Evolutionary conservation across 2,113 vertebrate genomes (phyloP), one percentile per base, ranked within the genome.

Genomic region (Conger conger): DNA sequence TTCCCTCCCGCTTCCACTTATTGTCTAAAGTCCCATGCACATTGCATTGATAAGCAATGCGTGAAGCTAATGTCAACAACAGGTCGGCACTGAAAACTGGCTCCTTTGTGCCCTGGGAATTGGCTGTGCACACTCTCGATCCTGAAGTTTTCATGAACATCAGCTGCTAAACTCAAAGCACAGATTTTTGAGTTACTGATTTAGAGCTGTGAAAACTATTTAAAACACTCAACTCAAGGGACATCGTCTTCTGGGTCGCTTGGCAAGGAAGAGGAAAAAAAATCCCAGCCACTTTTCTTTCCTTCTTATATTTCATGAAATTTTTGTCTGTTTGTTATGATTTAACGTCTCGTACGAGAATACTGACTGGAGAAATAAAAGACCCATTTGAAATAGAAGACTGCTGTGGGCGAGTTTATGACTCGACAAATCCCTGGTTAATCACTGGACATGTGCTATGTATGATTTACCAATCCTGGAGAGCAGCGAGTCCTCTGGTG

Each of bases 381-480:
- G 33, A 73, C 20, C 27, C 13, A 73, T 73, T 33, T 73, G 68
- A 73, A 73, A 73, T 73, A 73, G n/a, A 33, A 73, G 68, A 73
- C n/a, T 2, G 27, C 68, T 73, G 68, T 33, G 27, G 68, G 33
- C 8, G 33, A 73, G 68, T 73, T 73, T 33, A 73, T 33, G 68
- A 73, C n/a, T 33, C 1, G 27, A 73, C 68, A 73, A 73, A 73
- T 73, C 68, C 68, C 68, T 73, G 68, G 68, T 73, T 73, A 73
- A 73, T 73, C n/a, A 30, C 68, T 73, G 2, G 68, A 73, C 68
- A 33, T 73, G n/a, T 73, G 68, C 68, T 73, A 33, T 30, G 68
- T 73, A 73, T 73, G 68, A 73, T 73, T 73, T 73, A 73, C 68
- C n/a, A 33, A 15, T 73, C 68, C 68, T 73, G 68, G 68, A 73